Evolutionary conservation across 2,113 vertebrate species (phyloP).

Genomic region (Sander lucioperca): DNA sequence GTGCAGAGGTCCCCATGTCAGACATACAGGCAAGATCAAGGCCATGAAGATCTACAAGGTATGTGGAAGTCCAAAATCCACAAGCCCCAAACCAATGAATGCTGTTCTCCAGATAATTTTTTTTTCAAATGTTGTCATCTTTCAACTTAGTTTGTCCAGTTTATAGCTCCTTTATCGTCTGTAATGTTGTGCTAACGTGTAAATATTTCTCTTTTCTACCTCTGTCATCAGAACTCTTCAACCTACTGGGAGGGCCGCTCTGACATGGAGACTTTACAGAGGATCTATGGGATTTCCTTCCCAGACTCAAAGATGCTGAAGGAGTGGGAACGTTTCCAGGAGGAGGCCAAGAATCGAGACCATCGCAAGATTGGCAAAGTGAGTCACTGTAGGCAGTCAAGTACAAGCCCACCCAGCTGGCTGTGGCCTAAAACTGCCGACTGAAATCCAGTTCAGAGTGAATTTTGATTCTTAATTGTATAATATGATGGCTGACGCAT

Average conservation of each 20-base stretch:
- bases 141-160: not conserved
- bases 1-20: slow-evolving; percentile 96
- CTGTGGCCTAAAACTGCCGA: slow-evolving; percentile 8
- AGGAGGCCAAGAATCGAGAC: slow-evolving; percentile 96
- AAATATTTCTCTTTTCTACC: not conserved
- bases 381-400: slow-evolving; percentile 29
- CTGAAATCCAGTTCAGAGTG: slow-evolving; percentile 17
- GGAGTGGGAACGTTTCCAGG: slow-evolving; percentile 98
- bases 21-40: slow-evolving; percentile 98
- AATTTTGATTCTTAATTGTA: slow-evolving; percentile 14
- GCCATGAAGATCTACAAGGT: slow-evolving; percentile 97
- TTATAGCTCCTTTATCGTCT: not conserved
- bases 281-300: slow-evolving; percentile 98
- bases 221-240: slow-evolving; percentile 90
- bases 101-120: not conserved
- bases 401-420: slow-evolving; percentile 18
- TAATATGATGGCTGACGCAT: slow-evolving; percentile 1
- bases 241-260: slow-evolving; percentile 98
- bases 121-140: not conserved
- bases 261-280: slow-evolving; percentile 97
- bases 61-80: slow-evolving; percentile 15
- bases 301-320: slow-evolving; percentile 97
- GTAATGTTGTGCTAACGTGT: too few relatives aligned
- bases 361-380: slow-evolving; percentile 98
- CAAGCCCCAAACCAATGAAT: not conserved